Conservation (phyloP, 2,113 vertebrate genomes). For the Brachyhypopomus gauderio region DNA sequence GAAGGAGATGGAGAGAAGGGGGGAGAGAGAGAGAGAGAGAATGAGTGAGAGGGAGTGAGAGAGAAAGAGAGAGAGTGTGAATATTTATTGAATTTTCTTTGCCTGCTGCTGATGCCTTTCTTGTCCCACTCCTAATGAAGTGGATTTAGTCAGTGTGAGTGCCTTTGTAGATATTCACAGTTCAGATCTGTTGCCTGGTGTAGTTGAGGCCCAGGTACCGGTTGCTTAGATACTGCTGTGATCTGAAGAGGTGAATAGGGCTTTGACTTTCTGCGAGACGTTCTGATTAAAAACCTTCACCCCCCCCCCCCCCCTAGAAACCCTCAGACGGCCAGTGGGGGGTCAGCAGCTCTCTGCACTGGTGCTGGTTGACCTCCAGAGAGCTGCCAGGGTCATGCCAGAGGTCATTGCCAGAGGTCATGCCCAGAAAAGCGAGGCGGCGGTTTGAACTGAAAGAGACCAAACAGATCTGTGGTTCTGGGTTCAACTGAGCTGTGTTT, state of each 20-base stretch:
- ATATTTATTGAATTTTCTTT: background rate
- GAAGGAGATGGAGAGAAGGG: background rate
- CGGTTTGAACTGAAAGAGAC: background rate
- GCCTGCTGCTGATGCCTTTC: background rate
- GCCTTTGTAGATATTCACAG: background rate
- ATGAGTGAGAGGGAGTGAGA: background rate
- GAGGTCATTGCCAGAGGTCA: background rate
- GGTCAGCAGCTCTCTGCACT: background rate
- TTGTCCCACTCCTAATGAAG: conserved; percentile 49
- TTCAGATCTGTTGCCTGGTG: background rate
- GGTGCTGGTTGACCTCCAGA: conserved; percentile 37
- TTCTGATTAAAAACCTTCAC: background rate
- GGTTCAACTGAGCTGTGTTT: conserved; percentile 7
- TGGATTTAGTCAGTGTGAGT: conserved; percentile 7
- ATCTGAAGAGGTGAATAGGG: background rate
- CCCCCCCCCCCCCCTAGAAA: too few species aligned
- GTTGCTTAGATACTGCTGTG: background rate
- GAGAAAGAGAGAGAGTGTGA: background rate
- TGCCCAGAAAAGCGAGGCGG: background rate
- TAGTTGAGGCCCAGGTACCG: background rate
- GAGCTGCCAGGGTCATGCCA: background rate
- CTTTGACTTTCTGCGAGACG: background rate
- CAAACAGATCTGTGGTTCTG: background rate
- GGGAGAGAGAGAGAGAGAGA: background rate
- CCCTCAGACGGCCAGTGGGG: background rate